Conservation (phyloP, 2,888 invertebrate species). For the Eristalinus sepulchralis region DNA sequence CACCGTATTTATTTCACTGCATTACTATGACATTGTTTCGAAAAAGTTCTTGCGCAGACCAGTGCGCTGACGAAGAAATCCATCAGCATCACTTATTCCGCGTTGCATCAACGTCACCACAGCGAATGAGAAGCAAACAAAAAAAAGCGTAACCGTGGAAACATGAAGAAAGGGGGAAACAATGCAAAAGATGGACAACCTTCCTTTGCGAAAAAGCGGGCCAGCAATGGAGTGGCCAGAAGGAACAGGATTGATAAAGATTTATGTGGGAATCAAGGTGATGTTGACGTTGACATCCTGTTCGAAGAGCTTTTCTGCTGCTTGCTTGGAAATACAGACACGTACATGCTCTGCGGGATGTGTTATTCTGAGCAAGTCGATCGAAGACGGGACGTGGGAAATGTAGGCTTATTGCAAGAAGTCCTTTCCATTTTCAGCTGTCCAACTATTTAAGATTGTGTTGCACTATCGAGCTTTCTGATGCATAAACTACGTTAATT, state of each 20-base stretch:
- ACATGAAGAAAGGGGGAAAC: not conserved
- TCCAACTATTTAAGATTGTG: no score
- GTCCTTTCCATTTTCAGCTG: no score
- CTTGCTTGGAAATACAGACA: slow-evolving; percentile 1
- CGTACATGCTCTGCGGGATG: slow-evolving; percentile 21
- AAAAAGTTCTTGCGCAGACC: slow-evolving; percentile 1
- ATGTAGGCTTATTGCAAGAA: slow-evolving; percentile 15
- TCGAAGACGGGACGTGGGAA: not conserved
- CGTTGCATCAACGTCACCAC: slow-evolving; percentile 12
- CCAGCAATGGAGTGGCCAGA: not conserved
- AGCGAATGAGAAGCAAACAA: not conserved
- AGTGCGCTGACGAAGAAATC: slow-evolving; percentile 6
- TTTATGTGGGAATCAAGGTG: slow-evolving; percentile 65
- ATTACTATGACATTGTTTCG: slow-evolving; percentile 18
- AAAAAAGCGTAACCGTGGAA: not conserved
- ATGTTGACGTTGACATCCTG: slow-evolving; percentile 44
- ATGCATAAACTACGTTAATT: no score
- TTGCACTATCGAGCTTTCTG: no score
- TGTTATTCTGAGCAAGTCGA: slow-evolving; percentile 12
- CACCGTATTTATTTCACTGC: slow-evolving; percentile 11
- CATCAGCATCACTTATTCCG: slow-evolving; percentile 36
- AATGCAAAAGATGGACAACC: slow-evolving; percentile 24
- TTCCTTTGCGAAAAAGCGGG: not conserved
- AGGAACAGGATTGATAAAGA: slow-evolving; percentile 45
- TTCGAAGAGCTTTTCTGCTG: not conserved